Base-by-base conservation (phyloP, 2,888 invertebrate species). In the Girardia tigrina region DNA sequence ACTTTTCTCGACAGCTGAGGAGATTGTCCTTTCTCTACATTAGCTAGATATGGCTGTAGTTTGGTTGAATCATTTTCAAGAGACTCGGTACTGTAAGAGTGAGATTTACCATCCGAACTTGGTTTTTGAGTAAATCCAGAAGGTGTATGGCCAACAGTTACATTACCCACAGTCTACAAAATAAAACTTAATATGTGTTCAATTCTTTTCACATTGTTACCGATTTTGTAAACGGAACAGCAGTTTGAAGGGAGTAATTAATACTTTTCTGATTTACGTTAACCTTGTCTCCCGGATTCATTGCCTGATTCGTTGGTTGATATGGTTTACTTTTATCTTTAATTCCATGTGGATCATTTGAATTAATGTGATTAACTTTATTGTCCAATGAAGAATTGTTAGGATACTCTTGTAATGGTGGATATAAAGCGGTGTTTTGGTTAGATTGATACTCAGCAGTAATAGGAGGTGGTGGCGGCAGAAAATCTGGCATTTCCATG, bases 31-130 rank as follows among this genome's bases (percentile, higher is more conserved):
- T 26, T 29, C 2, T 29, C 26, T 14, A 72, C 29, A 29, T 36
- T 29, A 29, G 29, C 73, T 36, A 72, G 6, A 29, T 72, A 72
- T 12, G 73, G 73, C 26, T 72, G 73, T 56, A 56, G n/a, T n/a
- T 56, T 56, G 4, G n/a, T 23, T 12, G 56, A 4, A 56, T 56
- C 56, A 56, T 56, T 56, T 20, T 56, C 56, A 6, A 56, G 23
- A 20, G 56, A 36, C 16, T 36, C 36, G 36, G 12, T 16, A 12
- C 16, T 36, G 16, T 36, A 36, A 36, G 12, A 12, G 8, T 8
- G 12, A 8, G 16, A 36, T 16, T 16, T 36, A 12, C 16, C 36
- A 36, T 36, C 16, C 12, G 36, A 36, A 36, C 16, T 36, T 8
- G 36, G 16, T 8, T 36, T 36, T 36, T 36, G 36, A 12, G 36